A percentile compares a stretch with the other conserved stretches of the same genome.
Conservation (phyloP, 2,113 vertebrate genomes). For the Perca fluviatilis region DNA sequence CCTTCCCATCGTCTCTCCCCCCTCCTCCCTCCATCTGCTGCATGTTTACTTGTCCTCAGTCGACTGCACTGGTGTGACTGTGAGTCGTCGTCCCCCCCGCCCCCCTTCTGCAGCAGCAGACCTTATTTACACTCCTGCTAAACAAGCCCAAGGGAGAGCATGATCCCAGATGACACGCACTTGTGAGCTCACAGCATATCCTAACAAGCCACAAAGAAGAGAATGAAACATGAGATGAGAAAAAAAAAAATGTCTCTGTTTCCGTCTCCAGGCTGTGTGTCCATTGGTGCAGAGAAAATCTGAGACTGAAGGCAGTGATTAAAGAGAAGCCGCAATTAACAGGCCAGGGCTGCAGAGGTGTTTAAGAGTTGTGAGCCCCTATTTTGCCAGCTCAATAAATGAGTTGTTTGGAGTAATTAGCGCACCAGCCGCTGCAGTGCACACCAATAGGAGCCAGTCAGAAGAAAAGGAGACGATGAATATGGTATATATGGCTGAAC, state of each 20-base stretch:
- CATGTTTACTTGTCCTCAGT: constrained; percentile 69
- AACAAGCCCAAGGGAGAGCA: constrained; percentile 77
- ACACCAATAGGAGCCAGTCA: constrained; percentile 30
- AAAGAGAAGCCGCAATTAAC: constrained; percentile 74
- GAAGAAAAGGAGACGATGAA: background rate
- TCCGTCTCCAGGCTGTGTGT: constrained; percentile 54
- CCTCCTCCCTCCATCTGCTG: constrained; percentile 56
- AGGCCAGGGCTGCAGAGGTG: constrained; percentile 70
- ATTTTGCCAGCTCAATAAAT: constrained; percentile 79
- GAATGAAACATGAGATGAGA: constrained; percentile 16
- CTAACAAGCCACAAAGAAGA: constrained; percentile 69
- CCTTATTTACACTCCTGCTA: constrained; percentile 80
- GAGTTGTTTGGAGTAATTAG: constrained; percentile 82
- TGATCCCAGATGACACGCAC: constrained; percentile 74
- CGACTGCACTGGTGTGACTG: constrained; percentile 68
- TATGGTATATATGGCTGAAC: background rate
- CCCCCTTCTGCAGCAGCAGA: constrained; percentile 53
- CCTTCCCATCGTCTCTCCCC: constrained; percentile 13
- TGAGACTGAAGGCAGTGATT: constrained; percentile 65
- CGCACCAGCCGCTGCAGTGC: constrained; percentile 63
- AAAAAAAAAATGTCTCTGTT: constrained; percentile 36
- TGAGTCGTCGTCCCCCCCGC: constrained; percentile 2
- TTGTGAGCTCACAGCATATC: constrained; percentile 62
- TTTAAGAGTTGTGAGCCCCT: constrained; percentile 75
- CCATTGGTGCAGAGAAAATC: constrained; percentile 53